These are phyloP conservation scores for Thereva nobilitata DNA, from an alignment of 2,888 invertebrate genomes.

Conservation along the genomic window DNA sequence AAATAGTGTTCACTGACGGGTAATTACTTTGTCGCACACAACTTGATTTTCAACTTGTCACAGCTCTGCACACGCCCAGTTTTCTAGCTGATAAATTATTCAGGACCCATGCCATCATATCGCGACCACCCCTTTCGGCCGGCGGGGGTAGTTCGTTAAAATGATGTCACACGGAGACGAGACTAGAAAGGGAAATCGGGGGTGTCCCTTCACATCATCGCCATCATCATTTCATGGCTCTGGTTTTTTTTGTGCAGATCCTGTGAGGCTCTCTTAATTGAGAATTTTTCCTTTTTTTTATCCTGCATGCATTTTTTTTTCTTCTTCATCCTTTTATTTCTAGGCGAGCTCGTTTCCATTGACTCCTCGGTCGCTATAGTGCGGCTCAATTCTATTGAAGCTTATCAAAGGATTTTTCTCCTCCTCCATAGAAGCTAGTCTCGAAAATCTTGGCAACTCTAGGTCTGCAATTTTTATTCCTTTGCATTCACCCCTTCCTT, in stretches of 20 bases:
- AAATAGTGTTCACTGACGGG: not conserved
- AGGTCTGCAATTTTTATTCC: not conserved
- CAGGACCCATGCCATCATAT: conserved; percentile 1
- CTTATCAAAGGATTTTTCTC: conserved; percentile 1
- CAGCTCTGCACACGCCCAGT: not conserved
- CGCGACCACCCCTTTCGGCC: not conserved
- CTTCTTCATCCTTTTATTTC: not conserved
- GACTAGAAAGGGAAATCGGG: not conserved
- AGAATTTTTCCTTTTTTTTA: not conserved
- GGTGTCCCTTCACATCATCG: not conserved
- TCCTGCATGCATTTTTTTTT: not conserved
- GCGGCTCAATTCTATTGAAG: not conserved
- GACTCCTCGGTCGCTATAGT: not conserved
- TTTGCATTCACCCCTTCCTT: not conserved
- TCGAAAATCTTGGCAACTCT: not conserved
- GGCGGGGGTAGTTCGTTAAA: too few species aligned
- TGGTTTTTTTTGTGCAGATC: not conserved
- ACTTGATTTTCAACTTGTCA: conserved; percentile 1
- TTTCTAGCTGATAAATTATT: conserved; percentile 9
- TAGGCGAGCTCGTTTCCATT: not conserved
- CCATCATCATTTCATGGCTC: not conserved
- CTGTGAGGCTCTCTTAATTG: not conserved
- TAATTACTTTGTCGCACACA: not conserved
- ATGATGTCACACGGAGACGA: too few species aligned
- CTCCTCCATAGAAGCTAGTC: not conserved